Base-by-base conservation (phyloP, 2,797 vertebrate species). In the Syngnathus rostellatus region DNA sequence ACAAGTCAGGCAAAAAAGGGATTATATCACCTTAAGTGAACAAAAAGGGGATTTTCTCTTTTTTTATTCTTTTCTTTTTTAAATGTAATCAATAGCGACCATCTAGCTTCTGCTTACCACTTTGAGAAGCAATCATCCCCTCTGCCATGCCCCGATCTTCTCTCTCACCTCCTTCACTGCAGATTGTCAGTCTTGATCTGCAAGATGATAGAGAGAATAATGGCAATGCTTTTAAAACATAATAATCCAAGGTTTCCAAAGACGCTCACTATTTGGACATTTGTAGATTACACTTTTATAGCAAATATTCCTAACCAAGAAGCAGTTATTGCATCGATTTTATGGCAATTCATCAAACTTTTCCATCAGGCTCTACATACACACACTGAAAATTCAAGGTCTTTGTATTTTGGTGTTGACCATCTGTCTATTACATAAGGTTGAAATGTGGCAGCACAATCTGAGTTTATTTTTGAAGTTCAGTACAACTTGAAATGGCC, bases 91-190 rank as follows among this genome's bases (percentile, higher is more conserved):
- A 63, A 72, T 69, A 63, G 67, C 72, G 74, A 81, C 79, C 61
- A 63, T 70, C 16, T 65, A 16, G 21, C 41, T 45, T 25, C 45
- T 77, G 80, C 90, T 89, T 83, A 92, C 91, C 90, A 88, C 86
- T 89, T 83, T 85, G 86, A 90, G 86, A 89, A 88, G 85, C 72
- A 84, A 90, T 90, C 85, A 90, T 91, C 80, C 81, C 77, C 75
- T 84, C 85, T 82, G 90, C 89, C 90, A 91, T 92, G 86, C 75
- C 77, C 82, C 78, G 62, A 62, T 83, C 65, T 72, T 51, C 31
- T 4, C 31, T 59, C 53, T 64, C 65, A 61, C 68, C 60, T 74
- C 81, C 78, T 75, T 68, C 68, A 67, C 68, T 74, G 64, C 63
- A 62, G 66, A 37, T 73, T 73, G 69, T 74, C 54, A 1, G 54